Evolutionary conservation across 2,797 vertebrate species (phyloP).

Genomic region (Euthynnus affinis): DNA sequence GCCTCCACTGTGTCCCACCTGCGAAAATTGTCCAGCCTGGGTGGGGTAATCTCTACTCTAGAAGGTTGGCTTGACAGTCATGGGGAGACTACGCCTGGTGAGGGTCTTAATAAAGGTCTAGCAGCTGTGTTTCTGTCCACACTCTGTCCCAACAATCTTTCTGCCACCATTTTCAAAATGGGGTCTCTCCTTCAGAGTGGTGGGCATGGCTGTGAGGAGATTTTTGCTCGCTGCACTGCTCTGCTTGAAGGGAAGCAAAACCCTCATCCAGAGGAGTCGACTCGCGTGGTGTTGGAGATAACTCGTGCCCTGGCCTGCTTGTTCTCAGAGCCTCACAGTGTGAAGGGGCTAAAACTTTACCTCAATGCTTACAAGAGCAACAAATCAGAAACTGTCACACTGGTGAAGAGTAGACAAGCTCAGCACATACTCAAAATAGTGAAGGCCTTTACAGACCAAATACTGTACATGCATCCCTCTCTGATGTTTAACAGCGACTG

Average conservation of each 20-base stretch:
- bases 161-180: constrained; percentile 88
- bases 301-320: constrained; percentile 90
- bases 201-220: constrained; percentile 82
- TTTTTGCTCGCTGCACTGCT: constrained; percentile 81
- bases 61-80: constrained; percentile 88
- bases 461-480: constrained; percentile 52
- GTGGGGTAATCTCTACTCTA: constrained; percentile 81
- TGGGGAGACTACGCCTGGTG: constrained; percentile 69
- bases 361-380: constrained; percentile 85
- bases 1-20: constrained; percentile 84
- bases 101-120: constrained; percentile 85
- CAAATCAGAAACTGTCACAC: constrained; percentile 73
- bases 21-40: constrained; percentile 69
- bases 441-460: constrained; percentile 76
- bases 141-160: constrained; percentile 87
- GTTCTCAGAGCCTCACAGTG: constrained; percentile 73
- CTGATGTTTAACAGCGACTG: constrained; percentile 29
- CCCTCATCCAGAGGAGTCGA: constrained; percentile 27
- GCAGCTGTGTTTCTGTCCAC: constrained; percentile 90
- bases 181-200: constrained; percentile 85
- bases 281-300: constrained; percentile 84
- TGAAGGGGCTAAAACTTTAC: constrained; percentile 85
- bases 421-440: constrained; percentile 86
- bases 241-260: constrained; percentile 82
- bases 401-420: constrained; percentile 86